Evolutionary conservation across 2,113 vertebrate species (phyloP).

Genomic region (Mastomys coucha): DNA sequence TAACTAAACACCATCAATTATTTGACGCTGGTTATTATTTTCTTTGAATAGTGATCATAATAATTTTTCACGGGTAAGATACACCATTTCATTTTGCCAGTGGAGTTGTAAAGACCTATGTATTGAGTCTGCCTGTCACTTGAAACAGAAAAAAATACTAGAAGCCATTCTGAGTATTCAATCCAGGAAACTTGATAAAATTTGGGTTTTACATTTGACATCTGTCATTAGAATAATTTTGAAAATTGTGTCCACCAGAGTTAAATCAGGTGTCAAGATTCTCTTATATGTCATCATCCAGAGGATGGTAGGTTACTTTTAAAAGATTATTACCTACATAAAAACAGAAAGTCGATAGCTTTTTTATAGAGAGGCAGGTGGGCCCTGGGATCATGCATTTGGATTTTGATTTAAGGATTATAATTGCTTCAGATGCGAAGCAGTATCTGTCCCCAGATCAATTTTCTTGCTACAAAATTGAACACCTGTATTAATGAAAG

Average conservation of each 20-base stretch:
- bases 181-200: background rate
- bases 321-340: background rate
- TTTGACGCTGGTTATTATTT: background rate
- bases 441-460: background rate
- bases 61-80: conserved; percentile 18
- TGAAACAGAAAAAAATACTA: background rate
- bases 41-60: conserved; percentile 25
- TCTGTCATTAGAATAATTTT: background rate
- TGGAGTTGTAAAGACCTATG: background rate
- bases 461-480: conserved; percentile 9
- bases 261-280: background rate
- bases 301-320: background rate
- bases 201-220: background rate
- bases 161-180: background rate
- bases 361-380: background rate
- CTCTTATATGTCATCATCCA: background rate
- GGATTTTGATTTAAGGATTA: conserved; percentile 5
- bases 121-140: background rate
- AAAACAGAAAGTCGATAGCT: background rate
- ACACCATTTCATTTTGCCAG: background rate
- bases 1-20: conserved; percentile 2
- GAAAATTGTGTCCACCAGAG: background rate
- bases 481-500: background rate
- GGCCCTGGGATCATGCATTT: background rate
- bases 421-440: background rate